Conservation (phyloP, 2,888 invertebrate species). For the Timandra comae region DNA sequence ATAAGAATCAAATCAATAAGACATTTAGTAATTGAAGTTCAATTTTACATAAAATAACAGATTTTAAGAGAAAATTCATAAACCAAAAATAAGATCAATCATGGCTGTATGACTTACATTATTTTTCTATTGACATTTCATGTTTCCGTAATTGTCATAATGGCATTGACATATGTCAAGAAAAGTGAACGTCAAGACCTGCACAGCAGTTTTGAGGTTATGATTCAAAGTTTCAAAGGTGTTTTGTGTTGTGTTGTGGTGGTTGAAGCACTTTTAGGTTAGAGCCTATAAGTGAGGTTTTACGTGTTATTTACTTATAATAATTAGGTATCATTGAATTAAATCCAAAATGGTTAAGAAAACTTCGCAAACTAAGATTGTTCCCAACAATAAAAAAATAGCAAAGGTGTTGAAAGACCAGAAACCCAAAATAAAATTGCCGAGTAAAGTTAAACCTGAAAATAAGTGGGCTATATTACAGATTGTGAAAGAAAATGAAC, state of each 20-base stretch:
- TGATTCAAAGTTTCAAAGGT: background rate
- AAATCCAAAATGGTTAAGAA: background rate
- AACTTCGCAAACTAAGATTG: background rate
- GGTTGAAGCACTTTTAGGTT: background rate
- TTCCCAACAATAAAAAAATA: background rate
- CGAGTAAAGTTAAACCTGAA: slow-evolving; percentile 5
- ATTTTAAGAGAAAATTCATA: too few species aligned
- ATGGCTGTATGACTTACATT: too few species aligned
- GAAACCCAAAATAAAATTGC: background rate
- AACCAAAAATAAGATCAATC: too few species aligned
- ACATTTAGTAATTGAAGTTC: too few species aligned
- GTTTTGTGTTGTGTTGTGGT: too few species aligned
- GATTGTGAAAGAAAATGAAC: slow-evolving; percentile 7
- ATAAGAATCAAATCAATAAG: too few species aligned
- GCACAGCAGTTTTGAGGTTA: background rate
- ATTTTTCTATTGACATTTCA: too few species aligned
- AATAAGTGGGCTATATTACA: slow-evolving; percentile 1
- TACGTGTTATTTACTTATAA: background rate
- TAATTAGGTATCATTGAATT: background rate
- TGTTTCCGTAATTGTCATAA: too few species aligned
- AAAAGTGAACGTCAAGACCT: too few species aligned
- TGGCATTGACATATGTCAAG: background rate
- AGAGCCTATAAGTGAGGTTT: background rate
- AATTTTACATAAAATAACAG: too few species aligned
- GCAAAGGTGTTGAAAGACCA: background rate